Base-by-base conservation (phyloP, 2,888 invertebrate species). In the Synergus itoensis region DNA sequence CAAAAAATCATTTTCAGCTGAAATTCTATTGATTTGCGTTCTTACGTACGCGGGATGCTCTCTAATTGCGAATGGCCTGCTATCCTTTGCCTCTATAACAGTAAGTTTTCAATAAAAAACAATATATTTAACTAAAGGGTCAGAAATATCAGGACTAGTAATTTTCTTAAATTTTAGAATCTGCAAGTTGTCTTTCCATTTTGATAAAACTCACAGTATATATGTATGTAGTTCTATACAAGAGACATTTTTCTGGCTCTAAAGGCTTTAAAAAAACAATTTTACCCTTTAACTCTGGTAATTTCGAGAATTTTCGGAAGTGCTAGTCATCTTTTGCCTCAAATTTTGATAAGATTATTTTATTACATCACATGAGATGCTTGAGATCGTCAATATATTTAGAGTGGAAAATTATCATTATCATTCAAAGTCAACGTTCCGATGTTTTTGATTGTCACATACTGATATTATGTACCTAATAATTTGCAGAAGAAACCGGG, bases 51-150 rank as follows among this genome's bases (percentile, higher is more conserved):
- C 89, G 9, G 45, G 87, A 67, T 78, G 88, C 41, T 87, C 88
- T 76, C 84, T 91, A 18, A 21, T 89, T 41, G 89, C 88, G 73
- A 91, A 90, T 81, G 88, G 87, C n/a, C 86, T 89, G 77, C 85
- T 92, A 64, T 88, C 89, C 43, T 83, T 90, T 28, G 91, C 89
- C 81, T 90, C 91, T 11, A 84, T 91, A 78, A 84, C 86, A 81
- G 92, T 92, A 77, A 91, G 91, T 87, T 77, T 5, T 5, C 76
- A 18, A 21, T 43, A 63, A 60, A 62, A 64, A 48, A 4, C 12
- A 60, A 36, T 14, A 8, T 45, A 76, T 41, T 1, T 0, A 48
- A 28, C 12, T 1, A 62, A 28, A 28, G 1, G 36, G 36, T 36
- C 36, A 5, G 28, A 36, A 4, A 7, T 36, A 0, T 36, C 36